Conservation (phyloP, 1,140 invertebrate species). For the Whitmania pigra region DNA sequence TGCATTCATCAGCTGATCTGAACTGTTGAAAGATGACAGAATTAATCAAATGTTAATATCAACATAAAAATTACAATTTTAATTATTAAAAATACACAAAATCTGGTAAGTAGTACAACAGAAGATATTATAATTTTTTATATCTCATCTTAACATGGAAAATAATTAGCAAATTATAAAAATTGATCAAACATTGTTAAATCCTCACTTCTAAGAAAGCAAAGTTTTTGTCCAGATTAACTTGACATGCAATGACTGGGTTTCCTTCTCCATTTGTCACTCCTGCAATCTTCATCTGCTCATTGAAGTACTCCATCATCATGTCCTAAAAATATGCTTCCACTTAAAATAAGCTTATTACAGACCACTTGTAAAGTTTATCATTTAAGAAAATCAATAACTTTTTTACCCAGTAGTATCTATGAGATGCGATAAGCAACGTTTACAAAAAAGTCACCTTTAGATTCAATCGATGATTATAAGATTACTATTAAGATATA, state of each 20-base stretch:
- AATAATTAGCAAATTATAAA: background rate
- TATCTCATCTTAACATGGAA: background rate
- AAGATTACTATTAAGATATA: too few species aligned
- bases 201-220: constrained; percentile 84
- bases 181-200: background rate
- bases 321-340: constrained; percentile 49
- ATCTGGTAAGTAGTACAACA: too few species aligned
- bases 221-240: constrained; percentile 98
- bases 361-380: too few species aligned
- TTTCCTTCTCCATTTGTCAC: constrained; percentile 93
- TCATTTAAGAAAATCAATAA: too few species aligned
- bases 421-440: too few species aligned
- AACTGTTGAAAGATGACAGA: constrained; percentile 47
- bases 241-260: constrained; percentile 91
- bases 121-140: too few species aligned
- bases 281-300: constrained; percentile 96
- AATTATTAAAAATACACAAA: too few species aligned
- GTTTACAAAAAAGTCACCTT: too few species aligned
- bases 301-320: constrained; percentile 99
- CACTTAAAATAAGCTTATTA: too few species aligned
- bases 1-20: constrained; percentile 98
- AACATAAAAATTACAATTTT: background rate
- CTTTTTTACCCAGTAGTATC: too few species aligned
- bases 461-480: too few species aligned
- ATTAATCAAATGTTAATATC: background rate